Base-by-base conservation (phyloP, 2,797 vertebrate species). In the Hippopotamyrus pictus region DNA sequence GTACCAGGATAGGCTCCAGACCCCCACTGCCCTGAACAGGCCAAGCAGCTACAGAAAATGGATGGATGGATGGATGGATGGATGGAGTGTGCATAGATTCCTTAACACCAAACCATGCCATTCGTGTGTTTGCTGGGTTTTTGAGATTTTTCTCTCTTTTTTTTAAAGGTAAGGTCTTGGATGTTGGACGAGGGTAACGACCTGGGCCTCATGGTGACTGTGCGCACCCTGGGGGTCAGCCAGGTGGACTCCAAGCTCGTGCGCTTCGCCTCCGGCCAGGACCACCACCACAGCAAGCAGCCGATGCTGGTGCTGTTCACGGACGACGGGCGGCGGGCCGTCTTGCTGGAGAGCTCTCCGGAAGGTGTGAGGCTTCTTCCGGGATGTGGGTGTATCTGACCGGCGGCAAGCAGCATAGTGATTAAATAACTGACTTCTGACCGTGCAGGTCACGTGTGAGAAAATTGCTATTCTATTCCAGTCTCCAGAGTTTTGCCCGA, bases 271-370 rank as follows among this genome's bases (percentile, higher is more conserved):
- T 97, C 97, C 0, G 93, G 96, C 1, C 93, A 92, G 37, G 94
- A 94, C 91, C 97, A 97, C 91, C 98, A 98, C 0, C 96, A 96
- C 90, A 98, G 97, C 94, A 98, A 98, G 91, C 97, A 97, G 93
- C 97, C 98, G 85, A 98, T 99, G 97, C 86, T 99, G 94, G 96
- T 99, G 2, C 94, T 99, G 5, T 99, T 98, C 93, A 98, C 97
- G 0, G 97, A 99, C 0, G 97, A 99, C 0, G 97, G 96, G 22
- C 95, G 97, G 14, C 94, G 96, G 9, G 94, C 96, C 0, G 87
- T 95, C 0, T 84, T 94, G 33, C 92, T 96, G 1, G 19, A 92
- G 37, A 93, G 84, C 0, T 2, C 54, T 14, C 88, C 92, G 54
- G 90, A 92, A 94, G 97, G 98, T 98, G 90, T 88, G 93, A 85